These are phyloP conservation scores for Stenchaetothrips biformis DNA, from an alignment of 2,888 invertebrate species.

Conservation along the genomic window DNA sequence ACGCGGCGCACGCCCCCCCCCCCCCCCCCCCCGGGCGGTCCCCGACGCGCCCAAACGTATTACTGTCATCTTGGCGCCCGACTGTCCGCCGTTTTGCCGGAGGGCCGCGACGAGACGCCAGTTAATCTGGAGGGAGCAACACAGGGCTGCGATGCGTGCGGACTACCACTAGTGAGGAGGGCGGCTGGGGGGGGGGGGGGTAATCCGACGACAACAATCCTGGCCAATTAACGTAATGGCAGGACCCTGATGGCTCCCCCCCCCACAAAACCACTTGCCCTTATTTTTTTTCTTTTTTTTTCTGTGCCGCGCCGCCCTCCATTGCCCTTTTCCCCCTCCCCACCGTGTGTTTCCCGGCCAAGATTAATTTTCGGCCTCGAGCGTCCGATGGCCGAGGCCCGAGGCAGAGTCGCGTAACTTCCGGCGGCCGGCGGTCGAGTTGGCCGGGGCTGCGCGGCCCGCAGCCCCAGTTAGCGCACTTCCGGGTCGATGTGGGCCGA, in stretches of 20 bases:
- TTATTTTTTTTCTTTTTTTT: not conserved
- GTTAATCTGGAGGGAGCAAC: not conserved
- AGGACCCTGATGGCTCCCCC: not conserved
- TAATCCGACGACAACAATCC: not conserved
- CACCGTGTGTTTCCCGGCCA: not conserved
- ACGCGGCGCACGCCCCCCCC: too few species aligned
- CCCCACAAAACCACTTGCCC: not conserved
- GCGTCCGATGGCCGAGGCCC: not conserved
- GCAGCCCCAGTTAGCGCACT: too few species aligned
- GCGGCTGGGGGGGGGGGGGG: not conserved
- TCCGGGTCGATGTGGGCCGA: too few species aligned
- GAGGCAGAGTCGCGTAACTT: not conserved
- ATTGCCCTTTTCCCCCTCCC: not conserved
- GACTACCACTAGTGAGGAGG: not conserved
- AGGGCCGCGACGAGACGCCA: too few species aligned
- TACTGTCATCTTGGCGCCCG: too few species aligned
- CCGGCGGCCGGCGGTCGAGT: too few species aligned
- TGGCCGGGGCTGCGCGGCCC: too few species aligned
- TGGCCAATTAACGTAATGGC: not conserved
- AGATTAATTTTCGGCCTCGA: not conserved
- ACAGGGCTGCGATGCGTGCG: not conserved
- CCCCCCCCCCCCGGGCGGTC: too few species aligned
- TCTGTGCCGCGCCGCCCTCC: not conserved
- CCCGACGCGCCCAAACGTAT: too few species aligned
- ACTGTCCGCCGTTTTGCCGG: too few species aligned